Conservation (phyloP, 2,113 vertebrate genomes). For the Phalacrocorax aristotelis region DNA sequence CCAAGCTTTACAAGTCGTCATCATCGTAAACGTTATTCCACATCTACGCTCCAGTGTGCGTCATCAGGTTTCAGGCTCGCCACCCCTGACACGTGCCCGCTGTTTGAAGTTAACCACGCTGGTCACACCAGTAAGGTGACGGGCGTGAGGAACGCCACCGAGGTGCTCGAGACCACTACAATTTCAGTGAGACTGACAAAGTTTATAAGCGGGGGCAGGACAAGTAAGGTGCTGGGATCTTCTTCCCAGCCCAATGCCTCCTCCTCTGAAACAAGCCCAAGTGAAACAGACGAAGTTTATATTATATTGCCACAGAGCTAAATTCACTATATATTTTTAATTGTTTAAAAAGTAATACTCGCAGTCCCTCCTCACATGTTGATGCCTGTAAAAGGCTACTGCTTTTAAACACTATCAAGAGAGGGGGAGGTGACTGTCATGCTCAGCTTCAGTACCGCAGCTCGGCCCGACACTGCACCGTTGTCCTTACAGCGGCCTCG, state of each 20-base stretch:
- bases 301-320: background rate
- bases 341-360: background rate
- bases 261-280: background rate
- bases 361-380: too few relatives aligned
- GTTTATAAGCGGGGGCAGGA: too few relatives aligned
- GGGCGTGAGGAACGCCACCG: background rate
- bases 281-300: background rate
- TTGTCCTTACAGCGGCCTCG: background rate
- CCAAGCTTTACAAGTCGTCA: background rate
- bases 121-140: fast-evolving
- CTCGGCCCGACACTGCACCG: fast-evolving
- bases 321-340: fast-evolving
- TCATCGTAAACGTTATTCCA: fast-evolving
- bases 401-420: background rate
- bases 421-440: background rate
- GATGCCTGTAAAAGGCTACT: background rate
- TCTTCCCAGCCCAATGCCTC: fast-evolving
- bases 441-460: fast-evolving
- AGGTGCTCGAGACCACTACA: background rate
- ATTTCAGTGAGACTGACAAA: background rate
- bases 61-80: background rate
- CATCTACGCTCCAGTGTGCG: fast-evolving
- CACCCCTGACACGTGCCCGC: fast-evolving
- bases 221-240: background rate
- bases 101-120: background rate